These are phyloP conservation scores for Andricus curvator DNA, from an alignment of 2,888 invertebrate genomes.

Conservation along the genomic window DNA sequence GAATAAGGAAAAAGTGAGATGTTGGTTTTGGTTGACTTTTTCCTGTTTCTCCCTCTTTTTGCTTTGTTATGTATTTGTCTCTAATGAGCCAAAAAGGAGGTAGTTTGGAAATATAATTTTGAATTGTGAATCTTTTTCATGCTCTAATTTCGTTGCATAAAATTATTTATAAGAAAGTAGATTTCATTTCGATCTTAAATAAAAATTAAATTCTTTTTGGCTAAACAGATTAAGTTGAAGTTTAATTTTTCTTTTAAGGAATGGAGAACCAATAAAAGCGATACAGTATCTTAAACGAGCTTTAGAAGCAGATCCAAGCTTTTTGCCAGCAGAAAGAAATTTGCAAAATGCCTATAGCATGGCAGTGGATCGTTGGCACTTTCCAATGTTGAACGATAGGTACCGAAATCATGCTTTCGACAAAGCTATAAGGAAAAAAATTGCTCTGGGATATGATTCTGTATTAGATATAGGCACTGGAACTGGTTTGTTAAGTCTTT, in stretches of 20 bases:
- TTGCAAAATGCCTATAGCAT: slow-evolving; percentile 85
- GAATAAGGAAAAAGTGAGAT: no score
- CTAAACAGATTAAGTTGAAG: background rate
- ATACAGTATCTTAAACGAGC: slow-evolving; percentile 81
- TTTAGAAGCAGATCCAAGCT: slow-evolving; percentile 78
- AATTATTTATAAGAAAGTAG: no score
- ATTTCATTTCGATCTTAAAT: no score
- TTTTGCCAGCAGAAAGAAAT: slow-evolving; percentile 83
- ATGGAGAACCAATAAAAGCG: slow-evolving; percentile 81
- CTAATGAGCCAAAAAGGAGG: no score
- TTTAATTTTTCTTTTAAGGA: slow-evolving; percentile 75
- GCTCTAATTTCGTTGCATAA: no score
- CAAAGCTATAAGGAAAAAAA: slow-evolving; percentile 81
- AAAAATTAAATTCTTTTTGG: background rate
- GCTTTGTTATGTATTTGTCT: no score
- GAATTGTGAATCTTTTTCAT: no score
- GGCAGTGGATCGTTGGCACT: slow-evolving; percentile 89
- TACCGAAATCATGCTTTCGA: slow-evolving; percentile 84
- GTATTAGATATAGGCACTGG: slow-evolving; percentile 90
- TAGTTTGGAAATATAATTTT: no score
- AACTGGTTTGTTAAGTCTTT: slow-evolving; percentile 86
- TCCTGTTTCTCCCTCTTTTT: no score
- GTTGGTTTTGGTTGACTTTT: no score
- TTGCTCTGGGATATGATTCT: slow-evolving; percentile 79
- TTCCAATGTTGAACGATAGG: slow-evolving; percentile 89